phyloP scores from a whole-genome alignment of 2,797 vertebrate genomes.

The Sebastes matsubarae region DNA sequence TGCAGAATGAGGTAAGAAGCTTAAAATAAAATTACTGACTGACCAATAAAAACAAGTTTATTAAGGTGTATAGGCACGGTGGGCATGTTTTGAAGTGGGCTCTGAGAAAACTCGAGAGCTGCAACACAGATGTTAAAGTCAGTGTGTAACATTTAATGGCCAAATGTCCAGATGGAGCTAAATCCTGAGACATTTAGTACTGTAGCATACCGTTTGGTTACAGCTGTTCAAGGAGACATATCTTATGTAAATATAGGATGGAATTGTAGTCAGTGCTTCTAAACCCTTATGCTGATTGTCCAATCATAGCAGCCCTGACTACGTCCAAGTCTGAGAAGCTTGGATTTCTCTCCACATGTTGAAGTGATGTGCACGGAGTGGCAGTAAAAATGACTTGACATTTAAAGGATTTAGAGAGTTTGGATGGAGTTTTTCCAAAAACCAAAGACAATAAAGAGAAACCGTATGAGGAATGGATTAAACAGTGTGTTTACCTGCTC shows the following conservation, averaged over 20 bases:
- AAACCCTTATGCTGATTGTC: not conserved
- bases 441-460: not conserved
- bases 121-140: conserved; percentile 34
- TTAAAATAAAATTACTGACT: conserved; percentile 7
- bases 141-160: conserved; percentile 23
- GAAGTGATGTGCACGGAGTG: not conserved
- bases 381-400: not conserved
- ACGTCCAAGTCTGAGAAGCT: not conserved
- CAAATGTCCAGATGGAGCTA: conserved; percentile 24
- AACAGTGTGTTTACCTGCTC: not conserved
- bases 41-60: conserved; percentile 28
- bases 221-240: not conserved
- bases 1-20: not conserved
- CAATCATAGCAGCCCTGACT: not conserved
- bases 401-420: not conserved
- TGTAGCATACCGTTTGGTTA: not conserved
- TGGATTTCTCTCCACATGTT: not conserved
- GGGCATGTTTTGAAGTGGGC: not conserved
- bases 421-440: not conserved
- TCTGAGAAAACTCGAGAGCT: conserved; percentile 13
- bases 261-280: conserved; percentile 2
- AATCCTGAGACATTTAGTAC: not conserved
- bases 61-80: not conserved
- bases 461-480: not conserved
- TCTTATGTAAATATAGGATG: conserved; percentile 19